phyloP scores from a whole-genome alignment of 2,888 invertebrate genomes.

The Andrena chrysosceles region DNA sequence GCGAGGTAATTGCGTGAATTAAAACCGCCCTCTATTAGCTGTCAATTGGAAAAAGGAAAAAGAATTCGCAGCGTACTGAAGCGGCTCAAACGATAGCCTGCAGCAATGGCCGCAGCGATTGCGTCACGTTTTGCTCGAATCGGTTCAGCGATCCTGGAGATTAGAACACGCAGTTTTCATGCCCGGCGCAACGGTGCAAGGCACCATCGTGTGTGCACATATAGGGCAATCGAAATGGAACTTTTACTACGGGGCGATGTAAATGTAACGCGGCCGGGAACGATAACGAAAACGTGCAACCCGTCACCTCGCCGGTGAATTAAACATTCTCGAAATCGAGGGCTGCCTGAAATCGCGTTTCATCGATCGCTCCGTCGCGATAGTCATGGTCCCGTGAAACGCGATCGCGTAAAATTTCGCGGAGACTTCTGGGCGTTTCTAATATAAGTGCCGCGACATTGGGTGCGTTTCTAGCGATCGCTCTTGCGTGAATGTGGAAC shows the following conservation, averaged over 20 bases:
- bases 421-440: neutral
- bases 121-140: conserved; percentile 21
- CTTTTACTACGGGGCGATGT: neutral
- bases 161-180: neutral
- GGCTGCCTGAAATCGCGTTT: conserved; percentile 6
- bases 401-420: conserved; percentile 1
- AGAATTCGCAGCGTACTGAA: neutral
- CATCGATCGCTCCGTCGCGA: neutral
- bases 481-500: conserved; percentile 33
- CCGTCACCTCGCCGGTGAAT: conserved; percentile 11
- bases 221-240: neutral
- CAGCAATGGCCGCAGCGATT: conserved; percentile 5
- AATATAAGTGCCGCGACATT: conserved; percentile 10
- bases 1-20: no score
- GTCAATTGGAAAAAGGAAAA: neutral
- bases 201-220: neutral
- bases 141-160: conserved; percentile 11
- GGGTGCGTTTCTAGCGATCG: conserved; percentile 1
- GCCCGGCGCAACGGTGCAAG: neutral
- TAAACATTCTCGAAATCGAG: neutral
- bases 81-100: neutral
- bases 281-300: conserved; percentile 31
- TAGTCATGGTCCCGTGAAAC: conserved; percentile 13
- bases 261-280: conserved; percentile 19
- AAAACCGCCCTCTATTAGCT: no score